These are phyloP conservation scores for Pungitius pungitius DNA, from an alignment of 2,113 vertebrate species.

Conservation along the genomic window DNA sequence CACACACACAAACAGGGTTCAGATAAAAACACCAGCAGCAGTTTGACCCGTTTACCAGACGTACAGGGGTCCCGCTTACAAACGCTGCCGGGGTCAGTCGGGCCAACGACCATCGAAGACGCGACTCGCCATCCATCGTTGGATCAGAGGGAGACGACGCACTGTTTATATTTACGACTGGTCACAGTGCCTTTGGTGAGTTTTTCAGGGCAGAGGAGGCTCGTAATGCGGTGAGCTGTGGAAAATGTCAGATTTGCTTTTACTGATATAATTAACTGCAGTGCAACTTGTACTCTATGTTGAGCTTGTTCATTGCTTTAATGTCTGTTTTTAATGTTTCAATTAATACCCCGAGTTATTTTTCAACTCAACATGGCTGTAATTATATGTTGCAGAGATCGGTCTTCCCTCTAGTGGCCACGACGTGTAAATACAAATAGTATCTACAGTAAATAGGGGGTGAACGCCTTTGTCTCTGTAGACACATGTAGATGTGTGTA, in stretches of 20 bases:
- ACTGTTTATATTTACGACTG: too few relatives aligned
- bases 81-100: not conserved
- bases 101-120: not conserved
- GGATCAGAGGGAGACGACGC: not conserved
- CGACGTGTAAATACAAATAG: not conserved
- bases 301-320: too few relatives aligned
- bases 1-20: not conserved
- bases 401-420: conserved; percentile 50
- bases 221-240: too few relatives aligned
- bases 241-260: too few relatives aligned
- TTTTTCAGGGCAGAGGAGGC: too few relatives aligned
- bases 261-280: too few relatives aligned
- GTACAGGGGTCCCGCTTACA: not conserved
- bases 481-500: too few relatives aligned
- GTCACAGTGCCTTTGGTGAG: too few relatives aligned
- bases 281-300: too few relatives aligned
- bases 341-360: too few relatives aligned
- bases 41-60: conserved; percentile 16
- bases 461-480: too few relatives aligned
- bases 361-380: not conserved
- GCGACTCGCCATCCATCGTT: not conserved
- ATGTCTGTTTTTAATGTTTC: too few relatives aligned
- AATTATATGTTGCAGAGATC: not conserved
- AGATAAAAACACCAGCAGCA: not conserved
- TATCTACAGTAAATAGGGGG: not conserved